A percentile compares a stretch with the other conserved stretches of the same genome.
These are phyloP conservation scores for Nymphicus hollandicus DNA, from an alignment of 2,113 vertebrate genomes.

Conservation along the genomic window DNA sequence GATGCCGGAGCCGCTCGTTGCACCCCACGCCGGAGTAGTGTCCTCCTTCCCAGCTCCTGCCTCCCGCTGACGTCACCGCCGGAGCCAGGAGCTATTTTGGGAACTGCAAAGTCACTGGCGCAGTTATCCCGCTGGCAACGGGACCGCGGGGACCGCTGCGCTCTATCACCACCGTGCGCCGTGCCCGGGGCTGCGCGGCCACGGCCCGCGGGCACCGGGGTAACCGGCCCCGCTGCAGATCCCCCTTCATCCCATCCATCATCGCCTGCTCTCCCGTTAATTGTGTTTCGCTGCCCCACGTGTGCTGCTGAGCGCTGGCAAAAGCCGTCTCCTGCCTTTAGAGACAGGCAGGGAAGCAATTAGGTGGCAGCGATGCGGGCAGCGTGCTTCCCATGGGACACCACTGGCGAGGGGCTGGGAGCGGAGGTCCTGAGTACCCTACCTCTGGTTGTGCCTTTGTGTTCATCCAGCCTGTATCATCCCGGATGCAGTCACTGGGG, in stretches of 20 bases:
- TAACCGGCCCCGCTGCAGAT: neutral
- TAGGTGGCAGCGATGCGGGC: neutral
- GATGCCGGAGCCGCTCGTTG: fast-evolving
- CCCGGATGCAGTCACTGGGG: fast-evolving
- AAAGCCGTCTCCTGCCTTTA: neutral
- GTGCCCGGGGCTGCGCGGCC: neutral
- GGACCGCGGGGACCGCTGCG: neutral
- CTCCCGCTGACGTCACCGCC: slow-evolving; percentile 13
- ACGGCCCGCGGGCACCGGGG: neutral
- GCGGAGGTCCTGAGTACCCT: neutral
- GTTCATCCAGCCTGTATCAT: fast-evolving
- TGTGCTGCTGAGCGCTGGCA: neutral
- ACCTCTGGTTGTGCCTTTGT: neutral
- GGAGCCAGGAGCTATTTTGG: slow-evolving; percentile 54
- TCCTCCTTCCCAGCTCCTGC: neutral
- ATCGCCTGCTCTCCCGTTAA: neutral
- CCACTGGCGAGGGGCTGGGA: neutral
- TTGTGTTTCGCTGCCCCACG: neutral
- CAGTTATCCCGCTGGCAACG: slow-evolving; percentile 31
- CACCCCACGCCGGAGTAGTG: fast-evolving
- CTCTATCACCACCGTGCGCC: neutral
- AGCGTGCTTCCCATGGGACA: neutral
- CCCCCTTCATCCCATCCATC: slow-evolving; percentile 28
- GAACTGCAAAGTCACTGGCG: slow-evolving; percentile 57
- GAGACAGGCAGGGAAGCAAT: neutral